These are phyloP conservation scores for Rhadinocentrus ornatus DNA, from an alignment of 2,797 vertebrate genomes.

Conservation along the genomic window DNA sequence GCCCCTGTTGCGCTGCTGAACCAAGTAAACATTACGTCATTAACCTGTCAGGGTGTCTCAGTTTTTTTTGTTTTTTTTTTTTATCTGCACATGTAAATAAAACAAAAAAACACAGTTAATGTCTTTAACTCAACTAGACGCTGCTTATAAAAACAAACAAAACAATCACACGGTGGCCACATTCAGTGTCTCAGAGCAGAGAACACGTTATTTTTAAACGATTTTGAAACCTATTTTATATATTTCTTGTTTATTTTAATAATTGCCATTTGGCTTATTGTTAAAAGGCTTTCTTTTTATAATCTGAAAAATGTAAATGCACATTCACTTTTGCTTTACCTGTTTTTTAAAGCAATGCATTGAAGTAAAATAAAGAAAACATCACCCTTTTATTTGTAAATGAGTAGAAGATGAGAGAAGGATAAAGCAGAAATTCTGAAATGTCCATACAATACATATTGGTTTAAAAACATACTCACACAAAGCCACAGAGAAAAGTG, in stretches of 20 bases:
- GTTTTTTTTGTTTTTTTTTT: too few relatives aligned
- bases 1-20: too few relatives aligned
- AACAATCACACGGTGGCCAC: not conserved
- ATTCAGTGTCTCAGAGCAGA: not conserved
- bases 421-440: not conserved
- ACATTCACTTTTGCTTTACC: not conserved
- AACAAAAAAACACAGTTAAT: too few relatives aligned
- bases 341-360: not conserved
- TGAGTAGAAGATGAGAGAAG: not conserved
- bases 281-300: not conserved
- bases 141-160: not conserved
- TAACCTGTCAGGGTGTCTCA: too few relatives aligned
- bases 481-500: conserved; percentile 2
- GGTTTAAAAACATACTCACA: not conserved
- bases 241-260: not conserved
- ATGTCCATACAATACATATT: not conserved
- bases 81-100: too few relatives aligned
- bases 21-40: too few relatives aligned
- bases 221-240: not conserved
- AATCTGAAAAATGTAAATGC: not conserved
- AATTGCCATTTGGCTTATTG: not conserved
- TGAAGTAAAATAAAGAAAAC: not conserved
- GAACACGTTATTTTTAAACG: not conserved
- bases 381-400: not conserved
- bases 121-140: too few relatives aligned